Percentiles rank a stretch among this genome's conserved stretches.
phyloP scores from a whole-genome alignment of 2,797 vertebrate genomes.

The Sphenodon punctatus region DNA sequence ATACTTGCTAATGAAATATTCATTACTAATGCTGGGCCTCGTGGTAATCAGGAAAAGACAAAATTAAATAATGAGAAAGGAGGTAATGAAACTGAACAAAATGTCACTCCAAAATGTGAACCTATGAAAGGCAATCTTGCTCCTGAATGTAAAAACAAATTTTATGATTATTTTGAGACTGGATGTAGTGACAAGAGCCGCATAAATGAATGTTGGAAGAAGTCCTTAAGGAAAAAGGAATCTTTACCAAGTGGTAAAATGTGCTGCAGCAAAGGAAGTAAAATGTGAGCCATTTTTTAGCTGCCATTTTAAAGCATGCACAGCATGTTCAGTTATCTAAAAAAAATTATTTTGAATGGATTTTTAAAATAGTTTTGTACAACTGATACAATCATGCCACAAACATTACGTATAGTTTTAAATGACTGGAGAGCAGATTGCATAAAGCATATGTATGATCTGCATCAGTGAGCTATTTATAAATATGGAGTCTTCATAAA shows the following conservation, averaged over 20 bases:
- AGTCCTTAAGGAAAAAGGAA: constrained; percentile 79
- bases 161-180: constrained; percentile 78
- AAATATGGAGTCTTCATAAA: constrained; percentile 60
- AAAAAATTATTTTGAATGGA: constrained; percentile 71
- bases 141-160: constrained; percentile 78
- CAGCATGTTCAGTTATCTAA: constrained; percentile 62
- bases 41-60: constrained; percentile 72
- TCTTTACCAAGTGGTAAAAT: constrained; percentile 73
- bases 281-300: constrained; percentile 76
- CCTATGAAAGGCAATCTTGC: constrained; percentile 64
- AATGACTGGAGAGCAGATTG: constrained; percentile 70
- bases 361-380: constrained; percentile 81
- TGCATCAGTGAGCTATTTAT: constrained; percentile 63
- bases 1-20: constrained; percentile 77
- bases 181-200: constrained; percentile 75
- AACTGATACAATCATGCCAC: constrained; percentile 69
- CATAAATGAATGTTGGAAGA: constrained; percentile 80
- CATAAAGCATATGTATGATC: constrained; percentile 51
- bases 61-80: constrained; percentile 66
- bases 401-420: constrained; percentile 47
- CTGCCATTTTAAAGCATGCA: constrained; percentile 52
- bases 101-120: constrained; percentile 68
- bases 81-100: constrained; percentile 58
- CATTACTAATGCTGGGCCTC: constrained; percentile 68
- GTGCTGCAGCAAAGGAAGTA: constrained; percentile 84